phyloP scores from a whole-genome alignment of 2,888 invertebrate genomes.

The Drosophila nr. perissopoda region DNA sequence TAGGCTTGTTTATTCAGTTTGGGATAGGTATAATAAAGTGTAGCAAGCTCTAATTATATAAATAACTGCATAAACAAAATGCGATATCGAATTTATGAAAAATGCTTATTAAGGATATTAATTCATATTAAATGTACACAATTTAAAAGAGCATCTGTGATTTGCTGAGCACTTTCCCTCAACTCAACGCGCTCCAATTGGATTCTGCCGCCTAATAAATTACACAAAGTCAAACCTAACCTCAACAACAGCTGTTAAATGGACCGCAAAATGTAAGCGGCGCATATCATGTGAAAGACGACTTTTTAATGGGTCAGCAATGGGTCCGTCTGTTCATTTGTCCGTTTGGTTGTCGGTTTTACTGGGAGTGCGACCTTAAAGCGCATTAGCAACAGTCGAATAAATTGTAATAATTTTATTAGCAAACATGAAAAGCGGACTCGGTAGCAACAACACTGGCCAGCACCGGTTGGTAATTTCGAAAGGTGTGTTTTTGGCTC shows the following conservation, averaged over 20 bases:
- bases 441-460: not conserved
- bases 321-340: conserved; percentile 10
- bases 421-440: conserved; percentile 68
- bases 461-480: conserved; percentile 48
- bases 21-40: conserved; percentile 26
- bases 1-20: conserved; percentile 37
- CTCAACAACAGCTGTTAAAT: conserved; percentile 59
- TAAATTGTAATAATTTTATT: conserved; percentile 77
- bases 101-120: not conserved
- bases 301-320: conserved; percentile 59
- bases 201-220: conserved; percentile 63
- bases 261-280: conserved; percentile 71
- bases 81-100: not conserved
- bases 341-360: not conserved
- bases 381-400: conserved; percentile 71
- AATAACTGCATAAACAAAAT: conserved; percentile 9
- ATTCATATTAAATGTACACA: not conserved
- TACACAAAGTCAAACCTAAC: conserved; percentile 26
- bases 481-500: conserved; percentile 62
- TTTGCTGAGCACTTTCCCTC: not conserved
- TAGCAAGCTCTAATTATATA: conserved; percentile 13
- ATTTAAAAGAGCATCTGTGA: not conserved
- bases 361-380: conserved; percentile 63
- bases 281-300: conserved; percentile 60
- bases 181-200: conserved; percentile 5